Base-by-base conservation (phyloP, 2,113 vertebrate genomes). In the Amblyopsis rosae region DNA sequence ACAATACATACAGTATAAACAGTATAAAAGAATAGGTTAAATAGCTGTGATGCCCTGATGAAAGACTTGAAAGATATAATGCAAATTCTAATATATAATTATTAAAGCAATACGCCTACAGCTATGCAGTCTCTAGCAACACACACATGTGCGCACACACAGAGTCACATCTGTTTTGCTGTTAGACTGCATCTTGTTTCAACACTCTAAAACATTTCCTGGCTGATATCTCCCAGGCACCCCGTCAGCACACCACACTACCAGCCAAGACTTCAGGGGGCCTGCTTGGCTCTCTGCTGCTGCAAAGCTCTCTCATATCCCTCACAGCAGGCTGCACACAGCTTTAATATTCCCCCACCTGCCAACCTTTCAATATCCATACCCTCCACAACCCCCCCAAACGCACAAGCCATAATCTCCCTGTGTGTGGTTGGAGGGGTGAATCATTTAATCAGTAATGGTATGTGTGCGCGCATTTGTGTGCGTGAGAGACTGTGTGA, bases 291-390 rank as follows among this genome's bases (percentile, higher is more conserved):
- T 74, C 47, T 72, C 73, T 73, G 72, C 10, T 3, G 26, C 10
- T 3, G 26, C 12, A 9, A 15, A 55, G 35, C 9, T 47, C 41
- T 64, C 72, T 85, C 76, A 74, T 81, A 57, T 73, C 71, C 63
- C 60, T 45, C 82, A 72, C 70, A 70, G 65, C 1, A 9, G 69
- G 65, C 41, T 67, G 57, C 62, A 17, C 57, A 15, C n/a, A 9
- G 60, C 63, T 68, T 41, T 41, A 41, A 41, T 41, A 41, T 41
- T 8, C 35, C 35, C 35, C 35, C 35, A 41, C 35, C 76, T 41
- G 76, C 80, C 75, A 58, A 41, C 69, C 46, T 75, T 41, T 75
- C 74, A 82, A 82, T 77, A 81, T 75, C 59, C 54, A 35, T 9
- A 64, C 60, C 73, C 54, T 70, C 66, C 45, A 66, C 45, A 26